A percentile compares a stretch with the other conserved stretches of the same genome.
These are phyloP conservation scores for Archegozetes longisetosus DNA, from an alignment of 1,140 invertebrate species.

Conservation along the genomic window DNA sequence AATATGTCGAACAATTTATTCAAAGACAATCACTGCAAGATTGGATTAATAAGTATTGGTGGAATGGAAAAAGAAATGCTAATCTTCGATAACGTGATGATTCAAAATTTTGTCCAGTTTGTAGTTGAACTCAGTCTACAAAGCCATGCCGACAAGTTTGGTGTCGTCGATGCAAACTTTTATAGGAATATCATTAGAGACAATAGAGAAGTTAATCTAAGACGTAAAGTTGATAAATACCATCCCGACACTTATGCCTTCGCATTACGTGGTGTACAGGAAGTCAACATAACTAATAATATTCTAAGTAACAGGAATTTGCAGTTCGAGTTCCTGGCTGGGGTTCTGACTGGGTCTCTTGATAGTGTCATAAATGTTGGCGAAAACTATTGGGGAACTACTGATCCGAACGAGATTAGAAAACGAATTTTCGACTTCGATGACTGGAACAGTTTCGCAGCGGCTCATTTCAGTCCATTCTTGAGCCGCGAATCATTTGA, in stretches of 20 bases:
- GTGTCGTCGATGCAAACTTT: conserved; percentile 21
- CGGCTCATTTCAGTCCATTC: conserved; percentile 75
- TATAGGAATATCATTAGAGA: conserved; percentile 19
- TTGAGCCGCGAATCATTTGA: conserved; percentile 33
- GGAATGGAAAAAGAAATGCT: conserved; percentile 94
- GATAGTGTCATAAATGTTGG: conserved; percentile 69
- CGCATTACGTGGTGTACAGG: conserved; percentile 83
- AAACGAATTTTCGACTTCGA: conserved; percentile 94
- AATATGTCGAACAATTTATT: conserved; percentile 68
- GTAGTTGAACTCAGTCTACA: conserved; percentile 75
- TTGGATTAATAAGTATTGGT: conserved; percentile 59
- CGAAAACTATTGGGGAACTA: conserved; percentile 92
- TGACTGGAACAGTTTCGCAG: conserved; percentile 96
- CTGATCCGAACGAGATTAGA: conserved; percentile 49
- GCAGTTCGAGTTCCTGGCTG: conserved; percentile 83
- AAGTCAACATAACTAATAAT: conserved; percentile 76
- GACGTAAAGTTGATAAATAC: conserved; percentile 24
- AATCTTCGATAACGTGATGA: conserved; percentile 52
- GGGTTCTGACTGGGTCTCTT: conserved; percentile 67
- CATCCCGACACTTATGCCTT: conserved; percentile 54
- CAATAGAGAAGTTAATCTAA: conserved; percentile 10
- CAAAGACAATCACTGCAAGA: conserved; percentile 60
- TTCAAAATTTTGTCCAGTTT: conserved; percentile 59
- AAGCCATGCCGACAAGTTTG: conserved; percentile 83
- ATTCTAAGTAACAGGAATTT: conserved; percentile 65